phyloP scores from a whole-genome alignment of 2,888 invertebrate species.

The Lithodes maja region DNA sequence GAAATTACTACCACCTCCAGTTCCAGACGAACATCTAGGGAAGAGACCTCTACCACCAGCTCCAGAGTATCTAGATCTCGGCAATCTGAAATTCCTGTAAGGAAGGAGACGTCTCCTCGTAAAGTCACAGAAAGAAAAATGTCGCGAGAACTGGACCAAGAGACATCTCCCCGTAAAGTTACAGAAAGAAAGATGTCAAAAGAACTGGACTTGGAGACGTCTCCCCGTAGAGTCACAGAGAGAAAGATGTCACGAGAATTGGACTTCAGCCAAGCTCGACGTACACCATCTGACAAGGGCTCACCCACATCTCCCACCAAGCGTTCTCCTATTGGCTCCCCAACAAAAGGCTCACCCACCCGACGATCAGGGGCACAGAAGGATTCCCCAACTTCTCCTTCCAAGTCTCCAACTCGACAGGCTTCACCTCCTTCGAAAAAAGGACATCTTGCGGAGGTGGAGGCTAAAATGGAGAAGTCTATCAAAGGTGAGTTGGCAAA shows the following conservation, averaged over 20 bases:
- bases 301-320: constrained; percentile 64
- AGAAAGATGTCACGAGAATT: constrained; percentile 59
- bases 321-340: constrained; percentile 51
- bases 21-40: constrained; percentile 42
- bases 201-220: constrained; percentile 52
- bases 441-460: constrained; percentile 74
- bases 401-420: constrained; percentile 59
- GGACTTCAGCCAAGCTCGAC: constrained; percentile 42
- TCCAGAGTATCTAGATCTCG: constrained; percentile 19
- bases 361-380: constrained; percentile 53
- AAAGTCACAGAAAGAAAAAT: constrained; percentile 54
- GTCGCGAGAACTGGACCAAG: constrained; percentile 55
- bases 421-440: constrained; percentile 75
- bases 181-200: constrained; percentile 56
- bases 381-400: constrained; percentile 50
- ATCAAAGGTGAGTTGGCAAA: constrained; percentile 82
- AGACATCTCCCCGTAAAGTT: constrained; percentile 44
- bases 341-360: constrained; percentile 36
- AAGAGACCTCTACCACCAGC: constrained; percentile 39
- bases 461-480: constrained; percentile 79
- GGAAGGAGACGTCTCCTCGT: constrained; percentile 44
- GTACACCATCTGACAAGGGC: constrained; percentile 38
- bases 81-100: constrained; percentile 61
- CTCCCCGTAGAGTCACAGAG: constrained; percentile 50
- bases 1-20: constrained; percentile 35